Evolutionary conservation across 2,797 vertebrate species (phyloP), one percentile per base, ranked within the genome.

Genomic region (Sebastes iracundus): DNA sequence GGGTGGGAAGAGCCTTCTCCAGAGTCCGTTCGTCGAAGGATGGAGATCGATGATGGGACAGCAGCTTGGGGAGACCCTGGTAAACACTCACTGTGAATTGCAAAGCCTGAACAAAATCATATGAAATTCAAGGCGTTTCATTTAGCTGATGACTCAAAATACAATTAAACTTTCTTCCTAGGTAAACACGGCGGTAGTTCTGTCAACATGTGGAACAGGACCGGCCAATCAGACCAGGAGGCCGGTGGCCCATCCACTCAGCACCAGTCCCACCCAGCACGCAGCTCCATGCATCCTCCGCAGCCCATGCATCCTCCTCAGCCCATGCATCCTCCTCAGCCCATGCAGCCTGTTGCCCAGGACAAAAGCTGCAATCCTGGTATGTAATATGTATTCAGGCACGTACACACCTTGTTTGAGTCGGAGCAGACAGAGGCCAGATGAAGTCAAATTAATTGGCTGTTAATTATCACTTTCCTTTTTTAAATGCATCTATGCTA

Each of bases 1-100:
- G 99, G 99, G 62, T 99, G 99, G 99, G 98, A 99, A 93, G 98
- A 99, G 80, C 98, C 98, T 0, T 99, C 98, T 80, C 98, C 98
- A 0, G 98, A 99, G 88, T 98, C 98, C 25, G 94, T 99, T 69
- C 96, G 98, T 46, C 96, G 98, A 13, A 97, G 97, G 84, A 99
- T 97, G 96, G 98, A 99, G 91, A 98, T 99, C 1, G 99, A 99
- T 73, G 98, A 99, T 75, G 99, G 99, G 65, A 99, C 99, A 35
- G 95, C 98, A 3, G 98, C 98, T 59, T 99, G 99, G 99, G 99
- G 98, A 74, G 98, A 99, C 78, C 98, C 98, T 5, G 97, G 95
- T 96, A 97, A 97, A 96, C 27, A 25, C 42, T 28, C 4, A 30
- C 6, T 6, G 10, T 52, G 42, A 7, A 53, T 30, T 62, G 4